A percentile compares a stretch with the other conserved stretches of the same genome.
These are phyloP conservation scores for Pristionchus fissidentatus DNA, from an alignment of 2,888 invertebrate genomes.

Conservation along the genomic window DNA sequence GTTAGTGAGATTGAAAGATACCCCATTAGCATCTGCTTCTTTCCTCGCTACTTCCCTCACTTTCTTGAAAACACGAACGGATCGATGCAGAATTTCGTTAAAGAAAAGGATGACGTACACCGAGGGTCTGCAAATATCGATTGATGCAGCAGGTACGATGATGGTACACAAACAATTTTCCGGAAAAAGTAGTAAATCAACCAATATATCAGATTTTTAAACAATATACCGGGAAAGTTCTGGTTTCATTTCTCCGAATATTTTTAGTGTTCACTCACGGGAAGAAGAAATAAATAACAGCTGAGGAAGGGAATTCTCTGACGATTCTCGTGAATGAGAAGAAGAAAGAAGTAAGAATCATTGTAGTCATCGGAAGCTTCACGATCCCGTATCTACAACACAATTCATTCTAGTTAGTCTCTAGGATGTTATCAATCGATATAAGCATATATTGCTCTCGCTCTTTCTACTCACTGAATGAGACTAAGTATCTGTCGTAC, in stretches of 20 bases:
- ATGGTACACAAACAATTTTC: not conserved
- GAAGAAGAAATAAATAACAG: slow-evolving; percentile 88
- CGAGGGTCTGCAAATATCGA: not conserved
- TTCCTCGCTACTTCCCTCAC: not conserved
- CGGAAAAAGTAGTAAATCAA: not conserved
- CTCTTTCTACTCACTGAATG: slow-evolving; percentile 12
- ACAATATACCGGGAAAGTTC: not conserved
- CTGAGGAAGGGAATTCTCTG: slow-evolving; percentile 85
- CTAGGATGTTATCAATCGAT: too few relatives aligned
- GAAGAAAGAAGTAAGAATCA: slow-evolving; percentile 72
- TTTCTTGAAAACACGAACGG: not conserved
- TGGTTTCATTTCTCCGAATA: too few relatives aligned
- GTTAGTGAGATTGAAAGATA: not conserved
- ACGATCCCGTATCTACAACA: slow-evolving; percentile 63
- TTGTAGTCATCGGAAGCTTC: slow-evolving; percentile 71
- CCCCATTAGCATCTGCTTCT: not conserved
- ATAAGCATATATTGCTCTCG: not conserved
- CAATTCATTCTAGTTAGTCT: slow-evolving; percentile 52
- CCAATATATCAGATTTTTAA: not conserved
- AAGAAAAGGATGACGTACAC: not conserved
- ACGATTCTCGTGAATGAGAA: slow-evolving; percentile 80
- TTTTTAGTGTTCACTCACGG: slow-evolving; percentile 86
- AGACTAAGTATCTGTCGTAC: not conserved
- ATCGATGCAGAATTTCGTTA: not conserved
- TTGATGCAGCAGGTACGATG: not conserved